These are phyloP conservation scores for Paraescarpia echinospica DNA, from an alignment of 1,140 invertebrate species.

Conservation along the genomic window DNA sequence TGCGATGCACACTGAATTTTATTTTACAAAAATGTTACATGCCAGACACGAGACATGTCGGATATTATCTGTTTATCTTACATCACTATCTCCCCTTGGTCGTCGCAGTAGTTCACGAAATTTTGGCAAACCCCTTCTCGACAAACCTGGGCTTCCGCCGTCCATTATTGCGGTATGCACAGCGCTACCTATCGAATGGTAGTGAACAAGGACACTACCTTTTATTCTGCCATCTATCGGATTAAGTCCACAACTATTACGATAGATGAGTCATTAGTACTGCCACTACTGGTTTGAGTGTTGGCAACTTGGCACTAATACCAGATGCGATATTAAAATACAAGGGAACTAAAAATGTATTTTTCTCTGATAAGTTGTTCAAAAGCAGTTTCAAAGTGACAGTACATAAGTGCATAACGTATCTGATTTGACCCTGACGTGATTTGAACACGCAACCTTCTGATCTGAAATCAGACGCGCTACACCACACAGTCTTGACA, in stretches of 20 bases:
- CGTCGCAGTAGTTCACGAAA: slow-evolving; percentile 48
- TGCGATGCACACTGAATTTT: neutral
- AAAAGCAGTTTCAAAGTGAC: neutral
- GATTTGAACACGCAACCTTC: no score
- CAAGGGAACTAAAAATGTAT: neutral
- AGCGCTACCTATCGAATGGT: neutral
- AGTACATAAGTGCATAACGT: neutral
- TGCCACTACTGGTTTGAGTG: neutral
- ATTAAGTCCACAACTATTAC: neutral
- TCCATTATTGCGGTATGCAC: slow-evolving; percentile 9
- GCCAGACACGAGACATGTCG: neutral
- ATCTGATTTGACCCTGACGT: no score
- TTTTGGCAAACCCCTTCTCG: slow-evolving; percentile 36
- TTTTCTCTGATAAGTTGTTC: neutral
- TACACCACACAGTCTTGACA: no score
- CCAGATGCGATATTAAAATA: neutral
- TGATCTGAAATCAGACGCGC: no score
- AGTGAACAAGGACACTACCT: neutral
- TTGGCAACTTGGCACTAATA: no score
- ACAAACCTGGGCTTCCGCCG: slow-evolving; percentile 10
- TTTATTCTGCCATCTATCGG: neutral
- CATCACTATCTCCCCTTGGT: slow-evolving; percentile 40
- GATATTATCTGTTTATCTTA: neutral
- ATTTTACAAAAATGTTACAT: neutral
- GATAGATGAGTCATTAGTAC: neutral